Evolutionary conservation across 2,888 invertebrate species (phyloP).

Genomic region (Nomada goodeniana): DNA sequence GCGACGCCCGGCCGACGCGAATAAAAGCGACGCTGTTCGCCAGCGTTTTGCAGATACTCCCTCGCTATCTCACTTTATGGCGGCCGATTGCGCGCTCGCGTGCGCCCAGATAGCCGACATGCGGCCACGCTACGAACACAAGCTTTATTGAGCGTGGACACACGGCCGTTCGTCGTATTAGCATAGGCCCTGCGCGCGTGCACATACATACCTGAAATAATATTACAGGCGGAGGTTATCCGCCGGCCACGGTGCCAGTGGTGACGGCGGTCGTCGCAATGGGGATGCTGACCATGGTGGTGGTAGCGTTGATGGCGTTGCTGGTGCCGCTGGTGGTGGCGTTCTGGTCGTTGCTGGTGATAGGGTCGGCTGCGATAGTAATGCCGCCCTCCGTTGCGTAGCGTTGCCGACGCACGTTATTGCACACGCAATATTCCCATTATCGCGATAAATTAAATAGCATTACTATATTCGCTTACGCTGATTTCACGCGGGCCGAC

Average conservation of each 20-base stretch:
- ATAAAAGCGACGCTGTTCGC: conserved; percentile 64
- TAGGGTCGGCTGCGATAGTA: conserved; percentile 51
- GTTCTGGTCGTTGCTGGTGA: conserved; percentile 1
- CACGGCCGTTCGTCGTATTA: conserved; percentile 40
- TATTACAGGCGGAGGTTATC: conserved; percentile 73
- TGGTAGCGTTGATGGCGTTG: conserved; percentile 61
- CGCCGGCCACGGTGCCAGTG: conserved; percentile 55
- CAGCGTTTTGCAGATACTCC: conserved; percentile 69
- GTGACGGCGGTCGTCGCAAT: conserved; percentile 51
- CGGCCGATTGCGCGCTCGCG: conserved; percentile 49
- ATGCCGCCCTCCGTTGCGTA: conserved; percentile 40
- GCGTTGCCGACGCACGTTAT: conserved; percentile 64
- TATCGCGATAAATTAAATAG: conserved; percentile 74
- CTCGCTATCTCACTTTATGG: conserved; percentile 71
- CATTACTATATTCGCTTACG: conserved; percentile 76
- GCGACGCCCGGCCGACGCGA: conserved; percentile 33
- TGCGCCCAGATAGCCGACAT: conserved; percentile 59
- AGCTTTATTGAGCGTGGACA: not conserved
- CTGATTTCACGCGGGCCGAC: conserved; percentile 75
- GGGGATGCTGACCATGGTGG: conserved; percentile 57
- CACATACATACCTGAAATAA: conserved; percentile 70
- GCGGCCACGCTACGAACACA: conserved; percentile 37
- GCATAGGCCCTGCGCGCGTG: conserved; percentile 35
- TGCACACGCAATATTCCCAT: conserved; percentile 74
- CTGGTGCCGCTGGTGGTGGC: conserved; percentile 39